These are phyloP conservation scores for Drosophila lini DNA, from an alignment of 1,140 invertebrate species.

Conservation along the genomic window DNA sequence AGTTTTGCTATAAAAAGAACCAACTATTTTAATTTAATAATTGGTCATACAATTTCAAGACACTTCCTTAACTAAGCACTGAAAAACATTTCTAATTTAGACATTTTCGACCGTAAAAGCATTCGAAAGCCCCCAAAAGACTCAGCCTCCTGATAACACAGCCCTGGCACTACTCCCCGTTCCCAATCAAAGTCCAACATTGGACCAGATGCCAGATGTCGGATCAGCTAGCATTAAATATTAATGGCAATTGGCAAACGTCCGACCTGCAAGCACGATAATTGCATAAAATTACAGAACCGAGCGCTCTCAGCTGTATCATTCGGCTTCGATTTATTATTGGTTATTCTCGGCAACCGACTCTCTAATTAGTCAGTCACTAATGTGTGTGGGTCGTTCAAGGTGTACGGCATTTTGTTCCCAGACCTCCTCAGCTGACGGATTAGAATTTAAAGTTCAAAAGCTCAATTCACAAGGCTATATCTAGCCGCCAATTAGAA, in stretches of 20 bases:
- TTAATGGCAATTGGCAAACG: slow-evolving; percentile 47
- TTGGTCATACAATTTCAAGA: not conserved
- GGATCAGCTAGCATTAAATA: slow-evolving; percentile 40
- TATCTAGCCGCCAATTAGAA: slow-evolving; percentile 29
- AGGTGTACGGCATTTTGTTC: slow-evolving; percentile 43
- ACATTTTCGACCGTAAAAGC: not conserved
- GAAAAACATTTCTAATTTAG: not conserved
- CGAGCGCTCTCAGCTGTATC: slow-evolving; percentile 19
- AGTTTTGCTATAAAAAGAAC: too few relatives aligned
- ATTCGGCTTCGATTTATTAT: slow-evolving; percentile 32
- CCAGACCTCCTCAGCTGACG: slow-evolving; percentile 30
- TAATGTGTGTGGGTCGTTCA: slow-evolving; percentile 54
- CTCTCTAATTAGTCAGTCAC: slow-evolving; percentile 67
- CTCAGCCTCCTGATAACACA: slow-evolving; percentile 16
- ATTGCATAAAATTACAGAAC: slow-evolving; percentile 54
- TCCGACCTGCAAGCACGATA: slow-evolving; percentile 32
- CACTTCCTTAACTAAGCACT: not conserved
- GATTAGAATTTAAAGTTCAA: slow-evolving; percentile 63
- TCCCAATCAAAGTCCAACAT: slow-evolving; percentile 32
- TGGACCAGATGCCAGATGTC: slow-evolving; percentile 38
- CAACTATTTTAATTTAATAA: too few relatives aligned
- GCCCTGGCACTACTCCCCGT: not conserved
- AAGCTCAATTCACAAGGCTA: slow-evolving; percentile 58
- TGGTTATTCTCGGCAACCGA: slow-evolving; percentile 22
- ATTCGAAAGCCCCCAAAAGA: not conserved